Evolutionary conservation across 2,113 vertebrate species (phyloP).

Genomic region (Gasterosteus nipponicus): DNA sequence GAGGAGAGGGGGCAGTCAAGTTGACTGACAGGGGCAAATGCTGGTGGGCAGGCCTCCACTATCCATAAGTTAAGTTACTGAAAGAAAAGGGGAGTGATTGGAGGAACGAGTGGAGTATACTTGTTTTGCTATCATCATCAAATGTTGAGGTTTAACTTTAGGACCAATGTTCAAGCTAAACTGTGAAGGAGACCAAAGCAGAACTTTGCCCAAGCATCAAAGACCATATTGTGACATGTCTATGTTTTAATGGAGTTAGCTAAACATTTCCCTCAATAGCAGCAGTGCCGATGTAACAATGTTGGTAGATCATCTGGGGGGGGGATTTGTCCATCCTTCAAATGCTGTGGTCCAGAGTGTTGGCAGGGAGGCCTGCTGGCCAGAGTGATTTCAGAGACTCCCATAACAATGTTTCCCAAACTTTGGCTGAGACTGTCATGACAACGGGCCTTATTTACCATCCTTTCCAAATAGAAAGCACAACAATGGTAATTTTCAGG

Average conservation of each 20-base stretch:
- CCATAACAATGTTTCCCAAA: neutral
- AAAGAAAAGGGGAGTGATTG: constrained; percentile 41
- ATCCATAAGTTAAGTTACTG: constrained; percentile 72
- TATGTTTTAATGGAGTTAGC: neutral
- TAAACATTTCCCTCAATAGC: neutral
- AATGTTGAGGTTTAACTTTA: constrained; percentile 77
- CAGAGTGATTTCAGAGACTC: neutral
- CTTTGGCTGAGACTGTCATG: neutral
- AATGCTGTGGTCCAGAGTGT: neutral
- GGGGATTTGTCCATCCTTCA: neutral
- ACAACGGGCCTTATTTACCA: neutral
- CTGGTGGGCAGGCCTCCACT: constrained; percentile 65
- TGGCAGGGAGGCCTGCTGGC: neutral
- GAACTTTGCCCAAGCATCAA: constrained; percentile 31
- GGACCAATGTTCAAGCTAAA: constrained; percentile 68
- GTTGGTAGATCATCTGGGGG: neutral
- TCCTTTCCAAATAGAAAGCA: neutral
- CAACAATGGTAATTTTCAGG: neutral
- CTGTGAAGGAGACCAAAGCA: constrained; percentile 55
- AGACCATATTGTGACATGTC: constrained; percentile 46
- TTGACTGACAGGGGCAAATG: constrained; percentile 85
- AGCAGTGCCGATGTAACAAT: neutral
- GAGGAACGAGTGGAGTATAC: constrained; percentile 40
- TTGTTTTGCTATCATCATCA: constrained; percentile 69
- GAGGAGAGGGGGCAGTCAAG: constrained; percentile 71